Evolutionary conservation across 2,113 vertebrate species (phyloP).

Genomic region (Calypte anna): DNA sequence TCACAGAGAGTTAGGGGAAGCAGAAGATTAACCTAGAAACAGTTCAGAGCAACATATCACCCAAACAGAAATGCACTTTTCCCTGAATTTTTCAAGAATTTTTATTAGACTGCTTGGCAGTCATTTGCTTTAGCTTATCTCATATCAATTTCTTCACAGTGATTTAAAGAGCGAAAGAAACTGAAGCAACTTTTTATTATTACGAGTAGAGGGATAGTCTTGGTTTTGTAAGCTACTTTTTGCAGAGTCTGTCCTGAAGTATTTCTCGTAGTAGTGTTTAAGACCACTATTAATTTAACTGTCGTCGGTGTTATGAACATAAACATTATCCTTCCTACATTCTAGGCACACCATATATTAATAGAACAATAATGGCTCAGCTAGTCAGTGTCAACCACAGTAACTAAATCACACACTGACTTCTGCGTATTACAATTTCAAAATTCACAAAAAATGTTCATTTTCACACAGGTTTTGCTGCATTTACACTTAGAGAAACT

Average conservation of each 20-base stretch:
- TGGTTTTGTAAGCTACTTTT: not conserved
- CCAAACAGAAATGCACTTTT: slow-evolving; percentile 46
- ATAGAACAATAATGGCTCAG: not conserved
- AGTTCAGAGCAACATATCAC: slow-evolving; percentile 27
- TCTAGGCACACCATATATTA: not conserved
- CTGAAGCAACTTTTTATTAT: not conserved
- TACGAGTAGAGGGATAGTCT: not conserved
- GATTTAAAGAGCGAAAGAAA: slow-evolving; percentile 1
- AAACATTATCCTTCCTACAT: not conserved
- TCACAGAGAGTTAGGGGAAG: slow-evolving; percentile 58
- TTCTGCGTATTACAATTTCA: not conserved
- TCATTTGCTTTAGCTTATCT: slow-evolving; percentile 49
- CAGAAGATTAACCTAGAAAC: slow-evolving; percentile 67
- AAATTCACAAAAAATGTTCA: not conserved
- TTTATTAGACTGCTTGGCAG: slow-evolving; percentile 16
- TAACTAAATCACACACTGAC: not conserved
- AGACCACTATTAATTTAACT: not conserved
- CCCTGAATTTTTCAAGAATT: slow-evolving; percentile 3
- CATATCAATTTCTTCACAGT: not conserved
- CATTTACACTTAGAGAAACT: not conserved
- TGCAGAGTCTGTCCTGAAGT: not conserved
- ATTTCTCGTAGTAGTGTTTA: not conserved
- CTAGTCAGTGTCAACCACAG: not conserved
- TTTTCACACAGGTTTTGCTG: not conserved
- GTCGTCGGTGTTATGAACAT: not conserved